Conservation (phyloP, 2,113 vertebrate genomes). For the Vidua chalybeata region DNA sequence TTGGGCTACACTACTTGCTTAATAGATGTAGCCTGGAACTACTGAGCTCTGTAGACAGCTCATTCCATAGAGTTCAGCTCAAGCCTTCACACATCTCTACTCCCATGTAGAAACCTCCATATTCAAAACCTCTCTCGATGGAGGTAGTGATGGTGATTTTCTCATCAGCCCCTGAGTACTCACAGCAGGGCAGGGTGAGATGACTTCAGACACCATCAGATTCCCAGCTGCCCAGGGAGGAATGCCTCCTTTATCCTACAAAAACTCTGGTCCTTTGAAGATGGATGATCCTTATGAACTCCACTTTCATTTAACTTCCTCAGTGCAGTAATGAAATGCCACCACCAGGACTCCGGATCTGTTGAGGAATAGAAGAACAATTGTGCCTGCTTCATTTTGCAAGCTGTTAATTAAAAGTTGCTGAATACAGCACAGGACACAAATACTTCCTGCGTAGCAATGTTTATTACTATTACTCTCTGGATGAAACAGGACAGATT, state of each 20-base stretch:
- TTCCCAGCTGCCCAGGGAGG: neutral
- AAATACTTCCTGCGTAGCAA: neutral
- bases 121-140: neutral
- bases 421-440: neutral
- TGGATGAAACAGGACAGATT: neutral
- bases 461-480: neutral
- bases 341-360: neutral
- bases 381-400: neutral
- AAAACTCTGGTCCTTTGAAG: neutral
- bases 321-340: neutral
- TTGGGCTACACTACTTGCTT: accelerated
- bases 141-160: neutral
- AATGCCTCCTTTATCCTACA: neutral
- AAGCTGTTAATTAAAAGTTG: neutral
- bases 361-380: neutral
- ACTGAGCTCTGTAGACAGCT: neutral
- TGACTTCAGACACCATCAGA: neutral
- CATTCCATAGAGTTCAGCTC: neutral
- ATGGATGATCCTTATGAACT: neutral
- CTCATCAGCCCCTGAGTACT: neutral
- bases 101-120: neutral
- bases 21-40: neutral
- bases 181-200: neutral
- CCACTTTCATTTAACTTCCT: neutral
- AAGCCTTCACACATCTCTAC: neutral